Base-by-base conservation (phyloP, 2,113 vertebrate species). In the Pteruthius melanotis region DNA sequence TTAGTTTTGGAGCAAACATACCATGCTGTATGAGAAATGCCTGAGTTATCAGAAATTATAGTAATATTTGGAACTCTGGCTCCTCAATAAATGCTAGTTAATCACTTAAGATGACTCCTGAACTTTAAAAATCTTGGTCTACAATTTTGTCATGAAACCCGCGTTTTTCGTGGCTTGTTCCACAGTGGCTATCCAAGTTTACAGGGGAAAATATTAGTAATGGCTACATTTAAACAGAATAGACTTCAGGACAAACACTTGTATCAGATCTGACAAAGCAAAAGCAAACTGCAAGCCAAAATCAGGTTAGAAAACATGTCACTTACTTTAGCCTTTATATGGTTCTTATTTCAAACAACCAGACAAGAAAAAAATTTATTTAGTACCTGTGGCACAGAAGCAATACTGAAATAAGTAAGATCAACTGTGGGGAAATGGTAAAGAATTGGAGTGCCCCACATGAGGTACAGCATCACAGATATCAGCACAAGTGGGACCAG, bases 301-400 rank as follows among this genome's bases (percentile, higher is more conserved):
- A 79, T 15, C 24, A 74, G 2, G 15, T 56, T 52, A 82, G 45
- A 31, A 85, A 85, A 56, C 4, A 24, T 5, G 2, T 15, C 10
- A 82, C 37, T 71, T 49, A 45, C 37, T 84, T 63, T 50, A 61
- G 27, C 10, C 16, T 66, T 57, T 57, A 49, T 23, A 27, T 57
- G 22, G 22, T 44, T 63, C 42, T 72, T 64, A 52, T 82, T 91
- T 70, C n/a, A 65, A 91, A 44, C 10, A 54, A 63, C 7, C 30
- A n/a, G 7, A 47, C 5, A 47, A 16, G 16, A 7, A 30, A 33
- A 35, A 24, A 18, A 22, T 1, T 0, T 12, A 66, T 2, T 54
- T 77, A 17, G 16, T 22, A 56, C 13, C 53, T 22, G 13, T 53
- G 30, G 26, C 10, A 11, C 7, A 31, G 49, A 82, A 91, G 60